These are phyloP conservation scores for Gnatocerus cornutus DNA, from an alignment of 2,888 invertebrate species.

Conservation along the genomic window DNA sequence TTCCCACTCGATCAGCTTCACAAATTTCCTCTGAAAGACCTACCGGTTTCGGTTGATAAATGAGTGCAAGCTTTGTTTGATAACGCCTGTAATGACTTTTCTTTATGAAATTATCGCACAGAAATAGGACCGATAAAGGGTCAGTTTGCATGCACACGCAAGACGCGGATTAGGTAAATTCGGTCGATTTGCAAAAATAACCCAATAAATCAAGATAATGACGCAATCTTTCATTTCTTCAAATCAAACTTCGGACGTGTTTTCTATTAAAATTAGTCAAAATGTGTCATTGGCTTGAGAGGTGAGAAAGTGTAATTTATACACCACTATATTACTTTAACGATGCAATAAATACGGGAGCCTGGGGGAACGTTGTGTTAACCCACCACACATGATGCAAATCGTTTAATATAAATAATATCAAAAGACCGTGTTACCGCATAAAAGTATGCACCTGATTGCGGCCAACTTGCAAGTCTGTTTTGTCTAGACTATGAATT, in stretches of 20 bases:
- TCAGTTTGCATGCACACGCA: constrained; percentile 32
- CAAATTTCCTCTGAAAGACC: constrained; percentile 10
- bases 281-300: constrained; percentile 37
- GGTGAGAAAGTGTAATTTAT: constrained; percentile 47
- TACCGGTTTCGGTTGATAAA: constrained; percentile 12
- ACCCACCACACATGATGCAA: constrained; percentile 34
- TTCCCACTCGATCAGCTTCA: constrained; percentile 44
- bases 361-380: constrained; percentile 31
- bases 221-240: constrained; percentile 25
- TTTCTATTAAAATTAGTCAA: constrained; percentile 16
- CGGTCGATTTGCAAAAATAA: constrained; percentile 34
- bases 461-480: constrained; percentile 1
- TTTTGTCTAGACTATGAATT: neutral
- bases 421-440: constrained; percentile 14
- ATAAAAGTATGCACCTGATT: constrained; percentile 28
- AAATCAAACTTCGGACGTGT: constrained; percentile 40
- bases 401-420: constrained; percentile 35
- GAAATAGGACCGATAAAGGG: constrained; percentile 23
- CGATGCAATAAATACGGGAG: constrained; percentile 45
- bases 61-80: constrained; percentile 4
- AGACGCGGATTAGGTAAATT: constrained; percentile 32
- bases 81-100: constrained; percentile 13
- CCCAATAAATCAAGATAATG: constrained; percentile 38
- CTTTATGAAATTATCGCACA: constrained; percentile 9
- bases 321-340: constrained; percentile 42